phyloP scores from a whole-genome alignment of 2,113 vertebrate genomes.

The Eidolon helvum region DNA sequence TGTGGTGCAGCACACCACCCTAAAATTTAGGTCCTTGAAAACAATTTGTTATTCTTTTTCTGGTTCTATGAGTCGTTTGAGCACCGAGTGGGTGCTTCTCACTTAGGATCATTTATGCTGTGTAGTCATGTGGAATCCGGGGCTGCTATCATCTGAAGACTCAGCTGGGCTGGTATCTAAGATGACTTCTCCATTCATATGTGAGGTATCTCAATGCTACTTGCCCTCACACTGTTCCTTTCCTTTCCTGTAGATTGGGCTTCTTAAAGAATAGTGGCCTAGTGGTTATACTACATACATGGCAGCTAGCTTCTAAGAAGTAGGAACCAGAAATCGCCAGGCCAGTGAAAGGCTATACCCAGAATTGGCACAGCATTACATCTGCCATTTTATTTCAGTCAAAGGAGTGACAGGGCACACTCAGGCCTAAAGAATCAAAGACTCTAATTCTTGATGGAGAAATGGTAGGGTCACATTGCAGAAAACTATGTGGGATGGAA shows the following conservation, averaged over 20 bases:
- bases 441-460: background rate
- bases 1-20: background rate
- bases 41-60: background rate
- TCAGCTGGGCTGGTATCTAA: background rate
- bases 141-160: background rate
- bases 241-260: background rate
- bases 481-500: background rate
- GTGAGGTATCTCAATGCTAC: background rate
- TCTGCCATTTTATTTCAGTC: background rate
- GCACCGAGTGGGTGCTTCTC: background rate
- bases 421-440: background rate
- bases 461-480: background rate
- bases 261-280: background rate
- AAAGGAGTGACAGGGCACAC: background rate
- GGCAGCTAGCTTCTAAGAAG: background rate
- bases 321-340: background rate
- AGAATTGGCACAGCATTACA: accelerated
- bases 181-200: background rate
- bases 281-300: background rate
- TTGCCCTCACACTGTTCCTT: background rate
- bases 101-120: accelerated
- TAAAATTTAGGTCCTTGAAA: background rate
- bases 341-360: background rate
- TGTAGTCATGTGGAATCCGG: background rate
- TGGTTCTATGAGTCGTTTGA: background rate